Base-by-base conservation (phyloP, 2,113 vertebrate genomes). In the Aleadryas rufinucha region DNA sequence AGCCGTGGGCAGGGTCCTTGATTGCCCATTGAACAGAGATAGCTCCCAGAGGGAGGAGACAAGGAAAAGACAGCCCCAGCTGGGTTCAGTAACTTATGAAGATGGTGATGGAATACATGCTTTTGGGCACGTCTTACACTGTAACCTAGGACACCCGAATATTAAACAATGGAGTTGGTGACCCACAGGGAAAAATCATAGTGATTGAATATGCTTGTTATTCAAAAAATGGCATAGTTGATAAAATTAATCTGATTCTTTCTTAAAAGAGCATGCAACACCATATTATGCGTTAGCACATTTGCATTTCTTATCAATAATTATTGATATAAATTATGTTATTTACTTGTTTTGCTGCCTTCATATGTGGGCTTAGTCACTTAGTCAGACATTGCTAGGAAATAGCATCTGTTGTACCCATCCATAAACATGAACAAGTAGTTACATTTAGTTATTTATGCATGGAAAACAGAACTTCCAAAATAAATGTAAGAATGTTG, bases 251-350 rank as follows among this genome's bases (percentile, higher is more conserved):
- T 83, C 42, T 53, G 54, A 41, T 64, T 65, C 42, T 84, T 69
- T 63, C 72, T 30, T 7, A 57, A 91, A 85, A 89, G 39, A 57
- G 16, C 50, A 71, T 1, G 8, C 33, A 70, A 74, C 33, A 45
- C 21, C 61, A 8, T 21, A 8, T 86, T 92, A 49, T 33, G 20
- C 41, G 53, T 42, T 87, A 83, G 44, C 39, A 72, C 16, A 71
- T 76, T 92, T 82, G 20, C 56, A 84, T 11, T 64, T 81, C 44
- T 83, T 81, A 84, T 75, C 42, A 76, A 84, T 89, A 91, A 93
- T 95, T 92, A 94, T 71, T 84, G 77, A 84, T 94, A 84, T 16
- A 91, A 94, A 90, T 90, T 74, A 61, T 30, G 44, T 81, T 90
- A 90, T 96, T 96, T 89, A 82, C 72, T 82, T 92, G 47, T 86